phyloP scores from a whole-genome alignment of 2,888 invertebrate genomes.

The Polyploca ridens region DNA sequence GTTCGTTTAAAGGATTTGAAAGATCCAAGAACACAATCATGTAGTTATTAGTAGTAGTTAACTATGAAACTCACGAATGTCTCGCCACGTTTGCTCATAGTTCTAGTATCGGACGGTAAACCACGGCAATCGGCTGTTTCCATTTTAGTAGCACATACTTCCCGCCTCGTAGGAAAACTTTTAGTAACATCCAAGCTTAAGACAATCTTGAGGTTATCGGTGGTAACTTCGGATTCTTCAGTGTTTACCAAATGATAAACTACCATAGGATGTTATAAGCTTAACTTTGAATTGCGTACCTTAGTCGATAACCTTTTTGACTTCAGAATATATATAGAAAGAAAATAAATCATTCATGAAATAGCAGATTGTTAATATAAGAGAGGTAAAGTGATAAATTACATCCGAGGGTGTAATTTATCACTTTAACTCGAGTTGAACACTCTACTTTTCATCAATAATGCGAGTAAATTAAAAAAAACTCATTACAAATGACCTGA shows the following conservation, averaged over 20 bases:
- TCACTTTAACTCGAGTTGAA: too few species aligned
- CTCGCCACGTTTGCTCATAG: constrained; percentile 25
- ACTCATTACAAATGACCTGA: too few species aligned
- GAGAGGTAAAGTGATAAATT: too few species aligned
- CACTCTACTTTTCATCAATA: too few species aligned
- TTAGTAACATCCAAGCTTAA: constrained; percentile 31
- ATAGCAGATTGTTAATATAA: too few species aligned
- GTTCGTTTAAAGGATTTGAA: too few species aligned
- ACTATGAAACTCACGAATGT: constrained; percentile 21
- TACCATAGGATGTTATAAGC: background rate
- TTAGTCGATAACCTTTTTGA: background rate
- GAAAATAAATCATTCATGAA: background rate
- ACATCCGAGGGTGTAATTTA: too few species aligned
- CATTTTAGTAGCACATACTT: constrained; percentile 60
- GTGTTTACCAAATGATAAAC: background rate
- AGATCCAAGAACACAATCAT: too few species aligned
- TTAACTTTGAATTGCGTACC: background rate
- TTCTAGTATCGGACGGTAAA: constrained; percentile 33
- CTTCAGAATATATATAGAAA: too few species aligned
- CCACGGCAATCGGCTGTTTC: constrained; percentile 52
- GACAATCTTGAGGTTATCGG: constrained; percentile 19
- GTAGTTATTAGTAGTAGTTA: background rate
- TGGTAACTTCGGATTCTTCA: constrained; percentile 27
- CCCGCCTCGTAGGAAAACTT: constrained; percentile 48
- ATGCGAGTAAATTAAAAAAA: too few species aligned